Percentiles rank a stretch among this genome's conserved stretches.
These are phyloP conservation scores for Ceraclea dissimilis DNA, from an alignment of 2,888 invertebrate species.

Conservation along the genomic window DNA sequence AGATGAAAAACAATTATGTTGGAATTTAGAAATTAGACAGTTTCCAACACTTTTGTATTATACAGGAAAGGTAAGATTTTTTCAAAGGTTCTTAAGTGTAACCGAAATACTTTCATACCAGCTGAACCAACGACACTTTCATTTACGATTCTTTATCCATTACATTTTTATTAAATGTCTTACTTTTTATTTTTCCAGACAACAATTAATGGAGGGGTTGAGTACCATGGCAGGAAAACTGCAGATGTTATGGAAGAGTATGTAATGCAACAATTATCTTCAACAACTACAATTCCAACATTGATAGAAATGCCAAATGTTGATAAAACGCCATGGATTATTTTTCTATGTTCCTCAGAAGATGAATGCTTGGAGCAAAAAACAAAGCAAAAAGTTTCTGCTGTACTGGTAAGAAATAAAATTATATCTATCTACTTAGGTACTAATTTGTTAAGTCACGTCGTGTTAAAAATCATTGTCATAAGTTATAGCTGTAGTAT, in stretches of 20 bases:
- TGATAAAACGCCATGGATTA: constrained; percentile 42
- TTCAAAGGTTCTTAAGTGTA: background rate
- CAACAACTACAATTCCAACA: constrained; percentile 36
- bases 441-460: background rate
- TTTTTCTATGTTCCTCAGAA: constrained; percentile 51
- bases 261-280: constrained; percentile 51
- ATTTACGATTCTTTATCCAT: too few species aligned
- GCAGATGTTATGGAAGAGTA: constrained; percentile 54
- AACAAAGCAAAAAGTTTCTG: constrained; percentile 58
- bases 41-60: constrained; percentile 74
- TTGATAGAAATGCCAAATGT: constrained; percentile 34
- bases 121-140: too few species aligned
- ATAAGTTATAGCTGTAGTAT: too few species aligned
- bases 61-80: constrained; percentile 22
- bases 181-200: constrained; percentile 34
- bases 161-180: constrained; percentile 2
- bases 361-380: constrained; percentile 48
- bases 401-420: constrained; percentile 66
- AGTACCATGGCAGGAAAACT: constrained; percentile 53
- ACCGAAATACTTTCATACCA: too few species aligned
- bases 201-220: constrained; percentile 48
- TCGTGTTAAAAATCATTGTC: background rate
- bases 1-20: constrained; percentile 73
- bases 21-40: constrained; percentile 61
- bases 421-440: too few species aligned